Evolutionary conservation across 2,797 vertebrate species (phyloP).

Genomic region (Lacerta bilineata): DNA sequence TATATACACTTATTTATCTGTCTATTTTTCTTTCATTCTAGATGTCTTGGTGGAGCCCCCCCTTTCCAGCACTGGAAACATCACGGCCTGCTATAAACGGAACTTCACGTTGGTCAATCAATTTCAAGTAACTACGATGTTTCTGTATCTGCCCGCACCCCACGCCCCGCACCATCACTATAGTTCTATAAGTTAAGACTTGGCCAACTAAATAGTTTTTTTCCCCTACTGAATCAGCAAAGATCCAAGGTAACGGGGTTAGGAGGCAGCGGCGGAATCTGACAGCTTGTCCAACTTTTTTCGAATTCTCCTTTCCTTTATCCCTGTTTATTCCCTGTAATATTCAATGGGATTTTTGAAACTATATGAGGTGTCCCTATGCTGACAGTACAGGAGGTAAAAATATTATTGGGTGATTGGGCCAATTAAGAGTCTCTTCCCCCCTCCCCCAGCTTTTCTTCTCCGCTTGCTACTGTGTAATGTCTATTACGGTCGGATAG

Average conservation of each 20-base stretch:
- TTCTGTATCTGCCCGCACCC: neutral
- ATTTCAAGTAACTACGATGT: conserved; percentile 46
- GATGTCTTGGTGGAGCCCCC: conserved; percentile 53
- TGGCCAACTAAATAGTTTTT: conserved; percentile 1
- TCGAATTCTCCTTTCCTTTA: neutral
- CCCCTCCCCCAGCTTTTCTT: neutral
- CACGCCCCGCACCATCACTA: too few species aligned
- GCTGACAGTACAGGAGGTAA: neutral
- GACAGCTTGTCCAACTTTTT: neutral
- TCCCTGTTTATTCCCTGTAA: too few species aligned
- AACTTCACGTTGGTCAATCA: conserved; percentile 40
- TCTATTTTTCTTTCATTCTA: conserved; percentile 38
- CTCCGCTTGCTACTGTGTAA: neutral
- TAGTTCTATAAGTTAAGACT: neutral
- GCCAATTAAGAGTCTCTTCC: neutral
- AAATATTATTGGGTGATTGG: neutral
- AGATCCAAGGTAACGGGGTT: neutral
- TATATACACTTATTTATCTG: conserved; percentile 20
- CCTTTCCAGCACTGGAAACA: conserved; percentile 49
- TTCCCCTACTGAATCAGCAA: neutral
- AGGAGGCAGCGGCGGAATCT: accelerated
- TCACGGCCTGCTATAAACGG: conserved; percentile 17
- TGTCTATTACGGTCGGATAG: neutral
- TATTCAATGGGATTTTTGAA: neutral
- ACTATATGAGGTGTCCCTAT: neutral